Evolutionary conservation across 37 sponge, comb jelly and placozoan species (phyloP), one percentile per base, ranked within the genome.

Genomic region (Bolinopsis microptera): DNA sequence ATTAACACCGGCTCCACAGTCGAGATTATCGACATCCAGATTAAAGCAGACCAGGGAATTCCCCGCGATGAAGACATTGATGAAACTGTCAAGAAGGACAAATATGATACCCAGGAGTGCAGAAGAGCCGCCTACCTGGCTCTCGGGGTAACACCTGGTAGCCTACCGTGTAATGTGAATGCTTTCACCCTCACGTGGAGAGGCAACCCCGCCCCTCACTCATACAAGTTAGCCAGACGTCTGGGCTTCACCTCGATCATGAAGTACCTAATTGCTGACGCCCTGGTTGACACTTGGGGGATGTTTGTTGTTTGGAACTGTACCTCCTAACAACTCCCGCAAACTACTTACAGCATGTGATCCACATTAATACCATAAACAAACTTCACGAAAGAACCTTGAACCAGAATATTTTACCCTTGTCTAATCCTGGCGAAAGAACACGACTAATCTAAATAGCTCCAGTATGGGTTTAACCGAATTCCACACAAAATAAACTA

Each of bases 141-240:
- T 2, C 82, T 80, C 9, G 22, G 38, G 34, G 3, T 35, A 13
- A 22, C 16, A 3, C 3, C 2, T 8, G 82, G 30, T 8, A 28
- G 32, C 82, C 2, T 28, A 1, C 82, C 34, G 23, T 80, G 30
- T 22, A 16, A 16, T 13, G 82, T 80, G 5, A 32, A 1, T 80
- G 82, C 82, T 3, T 80, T 80, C 82, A 36, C 82, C 3, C 1
- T 80, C 37, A 80, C 82, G 2, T 80, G 37, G 34, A 2, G 82
- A 35, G 82, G 82, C 2, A 28, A 80, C 22, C 35, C 22, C 5
- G 38, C 38, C 35, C 34, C 21, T 8, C 82, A 80, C 37, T 30
- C 38, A 18, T 1, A 32, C 23, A 30, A 80, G 1, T 8, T 80
- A 3, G 82, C 82, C 1, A 80, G 23, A 23, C 38, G 38, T 32